Conservation (phyloP, 2,113 vertebrate genomes). For the Otolemur garnettii region DNA sequence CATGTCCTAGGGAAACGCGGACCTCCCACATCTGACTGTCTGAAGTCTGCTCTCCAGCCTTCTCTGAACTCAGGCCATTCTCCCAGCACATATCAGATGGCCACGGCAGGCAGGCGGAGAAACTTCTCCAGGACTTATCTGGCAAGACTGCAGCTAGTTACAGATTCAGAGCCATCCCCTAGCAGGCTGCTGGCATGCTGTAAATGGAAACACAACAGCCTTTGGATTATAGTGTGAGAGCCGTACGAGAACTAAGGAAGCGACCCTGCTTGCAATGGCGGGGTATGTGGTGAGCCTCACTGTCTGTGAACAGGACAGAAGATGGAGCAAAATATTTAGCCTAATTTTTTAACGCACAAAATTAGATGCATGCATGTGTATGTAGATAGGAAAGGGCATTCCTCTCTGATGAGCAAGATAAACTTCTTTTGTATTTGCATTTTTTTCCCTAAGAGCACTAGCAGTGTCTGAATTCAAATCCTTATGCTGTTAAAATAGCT, state of each 20-base stretch:
- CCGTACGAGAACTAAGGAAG: background rate
- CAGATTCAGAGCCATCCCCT: background rate
- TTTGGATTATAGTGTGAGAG: background rate
- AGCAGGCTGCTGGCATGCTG: background rate
- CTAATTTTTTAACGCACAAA: background rate
- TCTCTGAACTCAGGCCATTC: background rate
- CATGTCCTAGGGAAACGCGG: background rate
- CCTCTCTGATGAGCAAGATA: background rate
- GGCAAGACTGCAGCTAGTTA: background rate
- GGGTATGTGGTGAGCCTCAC: background rate
- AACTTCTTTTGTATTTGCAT: background rate
- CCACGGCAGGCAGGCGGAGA: background rate
- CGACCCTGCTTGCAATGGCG: background rate
- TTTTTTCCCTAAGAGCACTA: conserved; percentile 2
- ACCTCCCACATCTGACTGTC: background rate
- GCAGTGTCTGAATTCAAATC: background rate
- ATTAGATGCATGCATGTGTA: too few relatives aligned
- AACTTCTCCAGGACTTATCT: background rate
- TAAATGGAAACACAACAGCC: background rate
- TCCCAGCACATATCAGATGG: background rate
- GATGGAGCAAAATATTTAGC: background rate
- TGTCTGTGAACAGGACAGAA: background rate
- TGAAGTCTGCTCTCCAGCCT: background rate
- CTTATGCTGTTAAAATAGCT: background rate
- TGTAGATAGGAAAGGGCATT: background rate